Base-by-base conservation (phyloP, 2,888 invertebrate genomes). In the Hydraecia micacea region DNA sequence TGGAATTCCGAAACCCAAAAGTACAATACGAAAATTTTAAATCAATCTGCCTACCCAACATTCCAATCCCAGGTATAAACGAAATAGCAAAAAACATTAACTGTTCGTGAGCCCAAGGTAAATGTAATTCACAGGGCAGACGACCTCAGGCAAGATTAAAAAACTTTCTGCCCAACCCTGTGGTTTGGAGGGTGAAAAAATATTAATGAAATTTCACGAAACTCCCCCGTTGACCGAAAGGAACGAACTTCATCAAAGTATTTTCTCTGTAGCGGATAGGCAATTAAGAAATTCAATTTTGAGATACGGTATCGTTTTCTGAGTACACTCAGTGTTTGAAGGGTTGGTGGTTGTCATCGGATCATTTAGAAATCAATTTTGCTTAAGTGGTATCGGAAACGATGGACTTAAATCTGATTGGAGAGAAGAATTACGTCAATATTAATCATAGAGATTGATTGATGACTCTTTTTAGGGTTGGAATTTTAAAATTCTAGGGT, bases 281-380 rank as follows among this genome's bases (percentile, higher is more conserved):
- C 93, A 95, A 95, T 95, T 95, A 95, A 93, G 93, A 91, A 93
- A 94, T 94, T 95, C 92, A 94, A 95, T 95, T 95, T 93, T 91
- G 84, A 76, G 74, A 76, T 74, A 80, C 83, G 25, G 83, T 83
- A 82, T 89, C 88, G 80, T 75, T 87, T 77, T 81, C 66, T 76
- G 80, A 80, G 46, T 60, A 73, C 63, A 46, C 72, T 18, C 32
- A 86, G 87, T 86, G 80, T 83, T 75, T 65, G 62, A 85, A 87
- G 88, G 84, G 80, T 85, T 88, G 73, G 72, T 55, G 68, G 67
- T 75, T 81, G 79, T 80, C 85, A 81, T 82, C 46, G 67, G 65
- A 63, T 85, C n/a, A 75, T 88, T 82, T 73, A 25, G 58, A 39
- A 80, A 80, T 85, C 85, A 71, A 86, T 88, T 81, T 74, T 74